These are phyloP conservation scores for Diplazon laetatorius DNA, from an alignment of 2,888 invertebrate species.

Conservation along the genomic window DNA sequence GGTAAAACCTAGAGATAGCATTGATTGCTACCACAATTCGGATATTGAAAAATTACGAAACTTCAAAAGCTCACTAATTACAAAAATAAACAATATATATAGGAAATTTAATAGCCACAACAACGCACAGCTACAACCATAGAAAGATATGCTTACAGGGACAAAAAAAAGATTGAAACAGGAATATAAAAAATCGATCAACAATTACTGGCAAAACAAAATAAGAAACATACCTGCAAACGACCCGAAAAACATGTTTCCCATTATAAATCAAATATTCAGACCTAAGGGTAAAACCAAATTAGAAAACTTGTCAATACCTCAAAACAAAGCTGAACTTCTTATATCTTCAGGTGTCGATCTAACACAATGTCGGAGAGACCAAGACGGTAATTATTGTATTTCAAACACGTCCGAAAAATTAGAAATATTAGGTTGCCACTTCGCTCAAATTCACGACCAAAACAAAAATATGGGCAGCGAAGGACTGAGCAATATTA, in stretches of 20 bases:
- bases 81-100: not conserved
- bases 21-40: not conserved
- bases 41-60: conserved; percentile 17
- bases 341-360: not conserved
- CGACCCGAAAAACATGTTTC: conserved; percentile 32
- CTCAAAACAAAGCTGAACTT: not conserved
- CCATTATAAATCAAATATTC: conserved; percentile 38
- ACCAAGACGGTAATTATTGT: no score
- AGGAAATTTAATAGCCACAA: no score
- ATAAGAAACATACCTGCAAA: conserved; percentile 15
- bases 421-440: conserved; percentile 14
- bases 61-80: conserved; percentile 2
- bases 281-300: conserved; percentile 17
- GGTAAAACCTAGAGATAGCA: not conserved
- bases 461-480: not conserved
- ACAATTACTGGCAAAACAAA: conserved; percentile 13
- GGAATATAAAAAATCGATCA: conserved; percentile 21
- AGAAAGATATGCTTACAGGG: conserved; percentile 4
- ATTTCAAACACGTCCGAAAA: conserved; percentile 4
- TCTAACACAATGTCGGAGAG: not conserved
- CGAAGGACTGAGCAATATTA: not conserved
- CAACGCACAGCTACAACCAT: not conserved
- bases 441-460: conserved; percentile 8
- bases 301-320: conserved; percentile 3
- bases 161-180: conserved; percentile 13